Conservation (phyloP, 2,888 invertebrate species). For the Drosophila atripex region DNA sequence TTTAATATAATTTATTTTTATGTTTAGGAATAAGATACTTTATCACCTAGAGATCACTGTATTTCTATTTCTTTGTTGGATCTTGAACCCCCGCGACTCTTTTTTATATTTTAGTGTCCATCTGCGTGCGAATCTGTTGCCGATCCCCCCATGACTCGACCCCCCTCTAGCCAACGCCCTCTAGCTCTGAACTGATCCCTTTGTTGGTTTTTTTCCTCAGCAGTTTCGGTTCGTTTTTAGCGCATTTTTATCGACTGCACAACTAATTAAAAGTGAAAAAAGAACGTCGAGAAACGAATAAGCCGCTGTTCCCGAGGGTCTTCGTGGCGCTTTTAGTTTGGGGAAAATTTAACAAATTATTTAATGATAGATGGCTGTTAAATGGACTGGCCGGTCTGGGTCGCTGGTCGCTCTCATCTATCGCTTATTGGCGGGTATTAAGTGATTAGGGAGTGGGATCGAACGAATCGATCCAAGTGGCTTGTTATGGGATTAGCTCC, state of each 20-base stretch:
- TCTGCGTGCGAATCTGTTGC: slow-evolving; percentile 71
- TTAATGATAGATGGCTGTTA: slow-evolving; percentile 77
- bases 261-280: slow-evolving; percentile 71
- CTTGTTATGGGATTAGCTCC: slow-evolving; percentile 34
- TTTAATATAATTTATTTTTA: not conserved
- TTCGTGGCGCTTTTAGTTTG: slow-evolving; percentile 69
- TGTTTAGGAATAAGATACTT: not conserved
- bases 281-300: slow-evolving; percentile 43
- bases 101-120: not conserved
- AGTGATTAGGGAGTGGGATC: slow-evolving; percentile 54
- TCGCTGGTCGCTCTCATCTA: slow-evolving; percentile 22
- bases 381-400: slow-evolving; percentile 66
- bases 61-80: slow-evolving; percentile 16
- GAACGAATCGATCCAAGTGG: slow-evolving; percentile 18
- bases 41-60: slow-evolving; percentile 6
- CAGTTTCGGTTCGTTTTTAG: slow-evolving; percentile 61
- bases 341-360: slow-evolving; percentile 76
- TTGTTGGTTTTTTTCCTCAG: slow-evolving; percentile 27
- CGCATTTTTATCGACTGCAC: slow-evolving; percentile 76
- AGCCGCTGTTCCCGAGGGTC: slow-evolving; percentile 39
- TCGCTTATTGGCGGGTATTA: slow-evolving; percentile 52
- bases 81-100: not conserved
- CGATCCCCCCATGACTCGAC: slow-evolving; percentile 28
- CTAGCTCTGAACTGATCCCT: not conserved
- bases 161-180: slow-evolving; percentile 8